Evolutionary conservation across 2,797 vertebrate species (phyloP).

Genomic region (Nannoperca obscura): DNA sequence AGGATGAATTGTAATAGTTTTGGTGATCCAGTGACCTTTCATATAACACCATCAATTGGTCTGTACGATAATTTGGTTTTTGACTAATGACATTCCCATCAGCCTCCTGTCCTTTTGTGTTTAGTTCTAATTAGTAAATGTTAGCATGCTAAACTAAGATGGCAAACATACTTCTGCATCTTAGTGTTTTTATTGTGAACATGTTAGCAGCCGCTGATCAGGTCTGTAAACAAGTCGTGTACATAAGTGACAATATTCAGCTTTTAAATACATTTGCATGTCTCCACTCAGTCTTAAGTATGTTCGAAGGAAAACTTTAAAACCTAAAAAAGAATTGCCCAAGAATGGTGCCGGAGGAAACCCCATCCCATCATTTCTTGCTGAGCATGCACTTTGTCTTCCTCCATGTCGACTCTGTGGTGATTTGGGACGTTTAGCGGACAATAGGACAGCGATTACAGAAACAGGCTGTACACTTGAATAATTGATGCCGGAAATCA

Average conservation of each 20-base stretch:
- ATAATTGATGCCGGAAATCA: constrained; percentile 83
- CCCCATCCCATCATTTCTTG: constrained; percentile 61
- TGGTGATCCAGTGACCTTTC: background rate
- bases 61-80: background rate
- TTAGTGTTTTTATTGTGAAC: background rate
- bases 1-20: no score
- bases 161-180: background rate
- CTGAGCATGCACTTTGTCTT: constrained; percentile 61
- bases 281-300: background rate
- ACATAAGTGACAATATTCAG: background rate
- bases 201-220: background rate
- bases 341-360: constrained; percentile 32
- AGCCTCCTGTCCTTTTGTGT: background rate
- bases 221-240: background rate
- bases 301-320: background rate
- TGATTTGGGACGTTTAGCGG: constrained; percentile 76
- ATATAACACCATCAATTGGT: background rate
- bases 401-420: constrained; percentile 56
- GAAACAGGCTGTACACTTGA: constrained; percentile 80
- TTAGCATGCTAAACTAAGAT: background rate
- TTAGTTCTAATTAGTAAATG: background rate
- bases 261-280: background rate
- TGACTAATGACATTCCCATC: background rate
- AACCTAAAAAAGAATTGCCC: background rate
- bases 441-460: constrained; percentile 78